These are phyloP conservation scores for Pseudomyrmex concolor DNA, from an alignment of 1,140 invertebrate species.

Conservation along the genomic window DNA sequence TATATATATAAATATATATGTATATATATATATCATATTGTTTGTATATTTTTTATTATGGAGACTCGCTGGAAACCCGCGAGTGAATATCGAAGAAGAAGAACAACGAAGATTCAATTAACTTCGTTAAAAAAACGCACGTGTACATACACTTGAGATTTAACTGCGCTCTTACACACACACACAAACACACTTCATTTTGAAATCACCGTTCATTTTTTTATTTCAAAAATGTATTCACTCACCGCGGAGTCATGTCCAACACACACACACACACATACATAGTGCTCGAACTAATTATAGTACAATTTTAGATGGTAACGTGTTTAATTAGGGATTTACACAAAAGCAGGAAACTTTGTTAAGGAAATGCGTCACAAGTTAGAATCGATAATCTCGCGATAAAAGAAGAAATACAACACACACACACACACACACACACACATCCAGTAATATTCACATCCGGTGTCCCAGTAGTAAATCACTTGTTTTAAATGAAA, in stretches of 20 bases:
- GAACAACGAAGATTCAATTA: conserved; percentile 22
- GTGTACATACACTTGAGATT: conserved; percentile 21
- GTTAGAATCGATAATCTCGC: conserved; percentile 23
- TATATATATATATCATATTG: neutral
- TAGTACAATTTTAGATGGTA: conserved; percentile 40
- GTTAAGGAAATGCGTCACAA: conserved; percentile 13
- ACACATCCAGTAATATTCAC: too few species aligned
- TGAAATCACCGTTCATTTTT: too few species aligned
- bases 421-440: too few species aligned
- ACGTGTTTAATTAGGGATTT: conserved; percentile 7
- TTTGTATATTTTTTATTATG: conserved; percentile 19
- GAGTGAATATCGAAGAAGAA: neutral
- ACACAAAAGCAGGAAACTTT: neutral
- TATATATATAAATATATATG: too few species aligned
- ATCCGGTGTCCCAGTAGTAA: too few species aligned
- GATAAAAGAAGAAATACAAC: too few species aligned
- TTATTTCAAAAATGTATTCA: too few species aligned
- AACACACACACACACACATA: neutral
- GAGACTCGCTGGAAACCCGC: neutral
- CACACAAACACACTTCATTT: too few species aligned
- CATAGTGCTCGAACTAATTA: conserved; percentile 46
- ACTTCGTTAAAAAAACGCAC: conserved; percentile 9
- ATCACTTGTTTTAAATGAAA: too few species aligned
- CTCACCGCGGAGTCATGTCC: too few species aligned
- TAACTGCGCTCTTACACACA: neutral